Percentiles rank a stretch among this genome's conserved stretches.
Evolutionary conservation across 2,797 vertebrate species (phyloP).

Genomic region (Chrysocyon brachyurus): DNA sequence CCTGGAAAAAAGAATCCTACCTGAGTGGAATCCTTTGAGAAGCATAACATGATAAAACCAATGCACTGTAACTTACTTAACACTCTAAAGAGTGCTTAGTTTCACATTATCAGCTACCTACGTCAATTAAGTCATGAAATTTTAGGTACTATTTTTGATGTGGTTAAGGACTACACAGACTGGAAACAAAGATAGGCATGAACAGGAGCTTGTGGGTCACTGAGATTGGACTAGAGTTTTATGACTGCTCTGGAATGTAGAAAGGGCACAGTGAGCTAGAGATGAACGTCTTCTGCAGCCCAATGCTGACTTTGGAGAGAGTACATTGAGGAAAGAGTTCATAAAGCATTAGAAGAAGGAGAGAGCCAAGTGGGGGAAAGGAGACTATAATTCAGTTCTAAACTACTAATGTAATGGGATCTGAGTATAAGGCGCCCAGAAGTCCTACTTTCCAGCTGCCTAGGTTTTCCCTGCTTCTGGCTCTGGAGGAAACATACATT

Average conservation of each 20-base stretch:
- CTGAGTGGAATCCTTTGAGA: constrained; percentile 30
- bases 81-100: neutral
- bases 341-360: neutral
- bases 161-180: neutral
- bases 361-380: neutral
- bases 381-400: neutral
- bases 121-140: neutral
- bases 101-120: neutral
- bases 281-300: neutral
- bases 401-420: neutral
- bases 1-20: neutral
- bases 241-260: neutral
- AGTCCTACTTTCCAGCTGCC: neutral
- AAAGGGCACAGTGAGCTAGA: neutral
- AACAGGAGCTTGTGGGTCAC: neutral
- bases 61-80: neutral
- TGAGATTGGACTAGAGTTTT: neutral
- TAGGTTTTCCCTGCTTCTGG: neutral
- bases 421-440: neutral
- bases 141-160: neutral
- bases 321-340: neutral
- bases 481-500: neutral
- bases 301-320: neutral
- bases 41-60: neutral
- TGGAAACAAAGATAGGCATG: neutral